Evolutionary conservation across 2,113 vertebrate species (phyloP), one percentile per base, ranked within the genome.

Genomic region (Ploceus nigricollis): DNA sequence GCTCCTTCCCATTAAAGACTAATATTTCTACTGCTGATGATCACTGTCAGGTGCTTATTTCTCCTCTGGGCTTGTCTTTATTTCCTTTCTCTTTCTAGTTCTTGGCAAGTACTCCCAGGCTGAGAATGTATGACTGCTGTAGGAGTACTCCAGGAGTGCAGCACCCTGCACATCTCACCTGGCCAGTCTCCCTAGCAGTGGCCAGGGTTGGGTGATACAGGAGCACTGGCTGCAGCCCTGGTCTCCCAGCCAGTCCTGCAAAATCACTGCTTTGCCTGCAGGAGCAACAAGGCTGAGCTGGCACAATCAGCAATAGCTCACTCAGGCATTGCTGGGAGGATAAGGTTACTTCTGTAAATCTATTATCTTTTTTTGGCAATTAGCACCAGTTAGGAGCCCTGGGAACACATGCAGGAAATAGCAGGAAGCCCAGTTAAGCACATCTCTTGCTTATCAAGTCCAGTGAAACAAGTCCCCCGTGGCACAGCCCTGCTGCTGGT

Each of bases 361-460:
- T 89, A 10, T 90, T 96, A 79, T 92, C 92, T 88, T 81, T 92
- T 82, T 84, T 73, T 81, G 82, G 82, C 88, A 84, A 86, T 95
- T 95, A 94, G 56, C 53, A 33, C 40, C 40, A 48, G 68, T 64
- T 48, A 70, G 61, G 68, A 94, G 79, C 58, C 58, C 33, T 85
- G 79, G 79, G 93, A 94, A 93, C 94, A 80, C 45, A 16, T 5
- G 70, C 81, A 91, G 93, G 70, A 85, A 93, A 53, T 56, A 78
- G 68, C 56, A 70, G 85, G 64, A 73, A 93, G 54, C 71, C 85
- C 71, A 13, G 76, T 83, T 94, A 95, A 96, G 82, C 79, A 60
- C 85, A 60, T 93, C 71, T 73, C 50, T 53, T 64, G 60, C 79
- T 94, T 96, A 65, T 92, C 82, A 76, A 93, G 82, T 37, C 90